Base-by-base conservation (phyloP, 2,113 vertebrate genomes). In the Paratilapia polleni region DNA sequence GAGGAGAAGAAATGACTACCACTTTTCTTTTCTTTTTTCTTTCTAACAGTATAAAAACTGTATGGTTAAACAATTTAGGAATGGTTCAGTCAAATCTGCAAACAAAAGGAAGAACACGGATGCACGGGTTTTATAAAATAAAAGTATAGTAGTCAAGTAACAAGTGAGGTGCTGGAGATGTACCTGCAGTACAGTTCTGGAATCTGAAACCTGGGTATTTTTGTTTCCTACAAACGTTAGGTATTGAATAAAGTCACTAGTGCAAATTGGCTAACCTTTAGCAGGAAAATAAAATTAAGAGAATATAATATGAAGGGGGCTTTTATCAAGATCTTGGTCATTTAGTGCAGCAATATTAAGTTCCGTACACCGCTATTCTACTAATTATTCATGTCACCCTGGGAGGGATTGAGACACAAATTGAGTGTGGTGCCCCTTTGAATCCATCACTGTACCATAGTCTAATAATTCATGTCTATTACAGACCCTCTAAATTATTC, bases 401-500 rank as follows among this genome's bases (percentile, higher is more conserved):
- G 81, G 83, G 92, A 93, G 88, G 93, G 92, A 94, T 77, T 90
- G 92, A 93, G 91, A 86, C 90, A 88, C 92, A 95, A 96, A 95
- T 92, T 95, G 93, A 94, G 92, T 89, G 91, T 91, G 70, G 90
- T 92, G 88, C 92, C 92, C 90, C 90, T 95, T 94, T 93, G 94
- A 96, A 95, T 96, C 93, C 94, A 95, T 96, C 94, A 96, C 90
- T 91, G 89, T 90, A 93, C 83, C 52, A 90, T 88, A 93, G 91
- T 87, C 84, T 87, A 94, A 95, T 96, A 96, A 96, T 95, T 97
- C 88, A 93, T 94, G 94, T 96, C 95, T 95, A 92, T 94, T 95
- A 91, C 87, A 92, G 85, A 94, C 76, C 94, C 87, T 94, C 91
- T 97, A 97, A 97, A 97, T 97, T 95, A 97, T 97, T 97, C 89